These are phyloP conservation scores for Dinomys branickii DNA, from an alignment of 2,113 vertebrate species.

Conservation along the genomic window DNA sequence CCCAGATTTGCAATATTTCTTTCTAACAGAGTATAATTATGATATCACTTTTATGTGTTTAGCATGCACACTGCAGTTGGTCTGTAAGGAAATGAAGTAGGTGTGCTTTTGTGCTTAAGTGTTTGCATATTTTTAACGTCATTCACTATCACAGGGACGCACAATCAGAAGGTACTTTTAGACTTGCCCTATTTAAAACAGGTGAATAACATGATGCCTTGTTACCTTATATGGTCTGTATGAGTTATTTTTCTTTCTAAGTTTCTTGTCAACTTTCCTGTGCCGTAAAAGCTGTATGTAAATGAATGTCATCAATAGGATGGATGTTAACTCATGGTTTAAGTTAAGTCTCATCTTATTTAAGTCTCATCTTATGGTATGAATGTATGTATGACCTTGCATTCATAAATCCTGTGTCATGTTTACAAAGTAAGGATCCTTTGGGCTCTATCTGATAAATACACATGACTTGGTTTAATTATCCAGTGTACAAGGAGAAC, in stretches of 20 bases:
- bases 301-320: background rate
- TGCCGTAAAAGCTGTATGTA: background rate
- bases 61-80: background rate
- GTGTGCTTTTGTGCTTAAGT: background rate
- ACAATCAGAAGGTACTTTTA: background rate
- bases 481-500: background rate
- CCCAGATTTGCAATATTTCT: background rate
- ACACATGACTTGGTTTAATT: background rate
- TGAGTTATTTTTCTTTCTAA: background rate
- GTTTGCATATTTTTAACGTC: background rate
- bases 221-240: background rate
- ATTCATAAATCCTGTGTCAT: background rate
- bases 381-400: background rate
- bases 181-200: background rate
- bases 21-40: background rate
- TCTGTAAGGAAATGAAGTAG: background rate
- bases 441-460: background rate
- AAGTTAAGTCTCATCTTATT: background rate
- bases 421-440: conserved; percentile 23
- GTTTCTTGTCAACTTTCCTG: background rate
- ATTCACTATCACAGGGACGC: background rate
- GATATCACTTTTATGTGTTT: background rate
- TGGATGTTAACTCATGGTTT: background rate
- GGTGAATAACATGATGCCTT: background rate
- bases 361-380: background rate